phyloP scores from a whole-genome alignment of 2,888 invertebrate species.

The Seira sanloemensis region DNA sequence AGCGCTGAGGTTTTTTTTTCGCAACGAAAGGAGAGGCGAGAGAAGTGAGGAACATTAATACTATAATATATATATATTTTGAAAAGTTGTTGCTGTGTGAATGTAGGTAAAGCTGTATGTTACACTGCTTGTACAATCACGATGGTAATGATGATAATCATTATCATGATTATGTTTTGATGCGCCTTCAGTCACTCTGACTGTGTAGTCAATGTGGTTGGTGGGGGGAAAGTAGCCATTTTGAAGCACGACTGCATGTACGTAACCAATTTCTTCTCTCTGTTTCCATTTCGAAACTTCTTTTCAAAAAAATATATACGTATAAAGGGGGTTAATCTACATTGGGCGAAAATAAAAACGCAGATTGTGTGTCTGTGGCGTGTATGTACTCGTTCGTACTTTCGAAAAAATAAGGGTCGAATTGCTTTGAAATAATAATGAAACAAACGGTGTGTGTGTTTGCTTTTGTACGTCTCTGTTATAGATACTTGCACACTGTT shows the following conservation, averaged over 20 bases:
- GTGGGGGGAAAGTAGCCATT: constrained; percentile 64
- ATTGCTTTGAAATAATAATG: background rate
- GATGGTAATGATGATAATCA: background rate
- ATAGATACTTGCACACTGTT: no score
- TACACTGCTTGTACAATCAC: background rate
- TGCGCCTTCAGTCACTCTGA: constrained; percentile 26
- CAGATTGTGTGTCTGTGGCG: no score
- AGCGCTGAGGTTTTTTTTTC: constrained; percentile 4
- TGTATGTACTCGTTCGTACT: background rate
- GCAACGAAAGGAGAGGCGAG: background rate
- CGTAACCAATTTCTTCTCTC: constrained; percentile 4
- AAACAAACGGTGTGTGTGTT: background rate
- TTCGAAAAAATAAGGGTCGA: background rate
- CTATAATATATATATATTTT: no score
- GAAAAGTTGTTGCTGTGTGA: background rate
- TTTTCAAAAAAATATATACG: background rate
- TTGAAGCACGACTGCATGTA: constrained; percentile 6
- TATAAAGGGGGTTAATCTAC: constrained; percentile 4
- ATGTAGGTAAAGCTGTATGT: background rate
- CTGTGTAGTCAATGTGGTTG: constrained; percentile 46
- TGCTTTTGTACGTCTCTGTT: background rate
- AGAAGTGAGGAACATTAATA: background rate
- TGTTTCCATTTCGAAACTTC: background rate
- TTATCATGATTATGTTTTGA: background rate
- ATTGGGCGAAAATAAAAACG: background rate